Evolutionary conservation across 2,113 vertebrate genomes (phyloP), one percentile per base, ranked within the genome.

Genomic region (Limanda limanda): DNA sequence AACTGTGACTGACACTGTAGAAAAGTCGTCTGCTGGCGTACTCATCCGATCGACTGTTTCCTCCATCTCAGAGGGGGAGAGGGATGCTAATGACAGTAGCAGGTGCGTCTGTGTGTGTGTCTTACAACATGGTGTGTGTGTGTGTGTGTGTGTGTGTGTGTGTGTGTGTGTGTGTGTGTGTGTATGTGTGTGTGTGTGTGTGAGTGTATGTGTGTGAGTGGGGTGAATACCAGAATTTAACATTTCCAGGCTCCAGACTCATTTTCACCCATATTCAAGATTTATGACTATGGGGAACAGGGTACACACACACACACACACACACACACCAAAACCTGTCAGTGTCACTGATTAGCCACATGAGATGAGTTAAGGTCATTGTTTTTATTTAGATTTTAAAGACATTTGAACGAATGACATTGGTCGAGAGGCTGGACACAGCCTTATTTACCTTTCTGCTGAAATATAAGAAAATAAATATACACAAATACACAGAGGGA

Each of bases 1-100:
- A 85, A 12, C 18, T 1, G 58, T 74, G 78, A 85, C 63, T 78
- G 83, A 89, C 76, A 73, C 80, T 68, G 47, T 13, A 3, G 76
- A 21, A 15, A 68, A 65, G 60, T 63, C 12, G 40, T 72, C 52
- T 72, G 76, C 57, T 76, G 68, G 66, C 77, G 62, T n/a, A 65
- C 52, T 81, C 85, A 82, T 45, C 72, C 51, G 61, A 69, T 57
- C 23, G 54, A 79, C 70, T 75, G 67, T 72, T 78, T 82, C 68
- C 68, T 31, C 31, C 31, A 7, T 31, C 31, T 79, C 68, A 27
- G 61, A 63, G 68, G 37, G 42, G 37, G 45, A 51, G 52, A 13
- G 69, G 20, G 58, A 61, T 57, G 21, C 55, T 81, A 57, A 86
- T 88, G 78, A 45, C 5, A 52, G 58, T 63, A 68, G 51, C 84